Percentiles rank a stretch among this genome's conserved stretches.
Evolutionary conservation across 2,888 invertebrate species (phyloP).

Genomic region (Stictocephala bisonia): DNA sequence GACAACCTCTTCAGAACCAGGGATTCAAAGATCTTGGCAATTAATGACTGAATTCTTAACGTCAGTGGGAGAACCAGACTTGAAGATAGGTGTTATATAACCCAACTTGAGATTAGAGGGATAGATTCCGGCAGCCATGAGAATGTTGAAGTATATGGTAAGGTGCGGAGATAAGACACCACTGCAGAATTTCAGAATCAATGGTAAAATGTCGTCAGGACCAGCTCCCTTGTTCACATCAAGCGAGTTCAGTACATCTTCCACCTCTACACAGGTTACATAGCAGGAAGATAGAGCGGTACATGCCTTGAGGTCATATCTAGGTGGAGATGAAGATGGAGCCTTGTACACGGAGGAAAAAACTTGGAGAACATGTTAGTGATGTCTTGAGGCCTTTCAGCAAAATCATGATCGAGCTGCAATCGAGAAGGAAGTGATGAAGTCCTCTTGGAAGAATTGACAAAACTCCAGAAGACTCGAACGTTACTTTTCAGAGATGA

Average conservation of each 20-base stretch:
- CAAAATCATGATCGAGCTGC: background rate
- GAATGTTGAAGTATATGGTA: background rate
- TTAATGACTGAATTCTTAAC: background rate
- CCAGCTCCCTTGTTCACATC: background rate
- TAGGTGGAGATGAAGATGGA: background rate
- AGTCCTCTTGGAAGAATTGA: background rate
- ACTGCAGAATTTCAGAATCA: background rate
- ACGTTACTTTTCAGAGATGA: background rate
- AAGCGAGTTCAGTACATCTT: background rate
- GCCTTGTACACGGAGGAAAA: slow-evolving; percentile 6
- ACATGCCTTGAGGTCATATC: background rate
- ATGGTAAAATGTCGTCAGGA: background rate
- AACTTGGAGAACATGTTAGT: background rate
- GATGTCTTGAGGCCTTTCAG: background rate
- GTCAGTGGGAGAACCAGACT: background rate
- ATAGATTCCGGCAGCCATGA: background rate
- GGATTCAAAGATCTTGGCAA: slow-evolving; percentile 4
- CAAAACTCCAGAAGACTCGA: background rate
- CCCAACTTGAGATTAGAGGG: slow-evolving; percentile 3
- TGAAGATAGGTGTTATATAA: background rate
- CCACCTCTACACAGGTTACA: background rate
- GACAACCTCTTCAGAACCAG: background rate
- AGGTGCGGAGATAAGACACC: background rate
- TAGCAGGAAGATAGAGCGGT: background rate
- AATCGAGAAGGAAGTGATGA: background rate